Evolutionary conservation across 2,888 invertebrate species (phyloP), one percentile per base, ranked within the genome.

Genomic region (Lasioglossum leucozonium): DNA sequence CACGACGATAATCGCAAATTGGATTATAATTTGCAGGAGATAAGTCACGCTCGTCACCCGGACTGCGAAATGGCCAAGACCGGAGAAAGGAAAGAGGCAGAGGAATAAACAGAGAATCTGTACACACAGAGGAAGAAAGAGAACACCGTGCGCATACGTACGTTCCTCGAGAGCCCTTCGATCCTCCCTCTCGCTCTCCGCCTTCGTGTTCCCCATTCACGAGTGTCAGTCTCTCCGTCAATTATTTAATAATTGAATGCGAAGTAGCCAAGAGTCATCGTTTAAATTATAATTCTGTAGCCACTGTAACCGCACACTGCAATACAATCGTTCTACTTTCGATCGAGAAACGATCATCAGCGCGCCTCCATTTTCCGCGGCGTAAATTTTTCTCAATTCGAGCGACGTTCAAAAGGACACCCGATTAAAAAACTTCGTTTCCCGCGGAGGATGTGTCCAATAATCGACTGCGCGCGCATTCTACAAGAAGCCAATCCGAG

Each of bases 221-320:
- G 37, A 42, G 76, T 76, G 84, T 81, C 90, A 84, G 88, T 87
- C 91, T 67, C 87, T 86, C 84, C 92, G 92, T 92, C 94, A 93
- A 94, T 94, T 94, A 94, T 94, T 94, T 91, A 92, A 94, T 94
- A 94, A 94, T 94, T 94, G 94, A 94, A 94, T 93, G 92, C 92
- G 92, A 92, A 92, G 92, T 93, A 94, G 92, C 92, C 89, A 89
- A 94, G 92, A 94, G 94, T 94, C 94, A 94, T 94, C 94, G 94
- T 93, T 94, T 94, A 94, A 94, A 94, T 94, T 93, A 94, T 94
- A 94, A 92, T 94, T 93, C 93, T 87, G 87, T 87, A 91, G 80
- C 87, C 85, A 84, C 89, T 37, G 89, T 55, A 55, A 72, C 77
- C 81, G 44, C 40, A 72, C 75, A 72, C 75, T 77, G 78, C 85